A percentile compares a stretch with the other conserved stretches of the same genome.
Conservation (phyloP, 1,140 invertebrate genomes). For the Drosophila tropicalis region DNA sequence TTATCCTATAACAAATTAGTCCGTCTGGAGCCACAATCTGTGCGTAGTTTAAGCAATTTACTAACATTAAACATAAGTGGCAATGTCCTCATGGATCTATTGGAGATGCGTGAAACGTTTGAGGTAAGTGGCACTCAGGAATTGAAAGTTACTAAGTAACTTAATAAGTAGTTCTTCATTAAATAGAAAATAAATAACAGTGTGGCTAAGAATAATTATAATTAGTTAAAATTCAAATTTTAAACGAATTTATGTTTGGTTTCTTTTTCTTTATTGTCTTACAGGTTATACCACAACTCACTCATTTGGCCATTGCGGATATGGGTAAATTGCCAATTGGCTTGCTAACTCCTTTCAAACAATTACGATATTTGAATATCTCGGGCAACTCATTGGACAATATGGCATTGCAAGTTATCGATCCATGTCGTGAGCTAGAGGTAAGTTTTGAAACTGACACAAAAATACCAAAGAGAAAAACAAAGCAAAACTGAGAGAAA, state of each 20-base stretch:
- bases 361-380: constrained; percentile 85
- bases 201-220: too few species aligned
- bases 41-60: constrained; percentile 82
- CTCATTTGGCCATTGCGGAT: constrained; percentile 85
- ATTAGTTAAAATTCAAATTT: not conserved
- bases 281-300: constrained; percentile 84
- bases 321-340: constrained; percentile 84
- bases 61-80: constrained; percentile 87
- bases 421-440: constrained; percentile 79
- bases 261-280: constrained; percentile 21
- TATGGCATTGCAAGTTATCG: constrained; percentile 79
- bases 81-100: constrained; percentile 84
- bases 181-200: too few species aligned
- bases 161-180: too few species aligned
- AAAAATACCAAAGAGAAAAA: not conserved
- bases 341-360: constrained; percentile 84
- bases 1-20: constrained; percentile 90
- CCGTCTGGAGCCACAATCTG: constrained; percentile 86
- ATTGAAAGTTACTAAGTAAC: not conserved
- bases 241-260: not conserved
- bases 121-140: constrained; percentile 61
- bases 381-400: constrained; percentile 84
- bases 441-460: constrained; percentile 55
- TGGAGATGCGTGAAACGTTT: constrained; percentile 82
- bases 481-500: not conserved